Evolutionary conservation across 2,797 vertebrate genomes (phyloP).

Genomic region (Trichosurus vulpecula): DNA sequence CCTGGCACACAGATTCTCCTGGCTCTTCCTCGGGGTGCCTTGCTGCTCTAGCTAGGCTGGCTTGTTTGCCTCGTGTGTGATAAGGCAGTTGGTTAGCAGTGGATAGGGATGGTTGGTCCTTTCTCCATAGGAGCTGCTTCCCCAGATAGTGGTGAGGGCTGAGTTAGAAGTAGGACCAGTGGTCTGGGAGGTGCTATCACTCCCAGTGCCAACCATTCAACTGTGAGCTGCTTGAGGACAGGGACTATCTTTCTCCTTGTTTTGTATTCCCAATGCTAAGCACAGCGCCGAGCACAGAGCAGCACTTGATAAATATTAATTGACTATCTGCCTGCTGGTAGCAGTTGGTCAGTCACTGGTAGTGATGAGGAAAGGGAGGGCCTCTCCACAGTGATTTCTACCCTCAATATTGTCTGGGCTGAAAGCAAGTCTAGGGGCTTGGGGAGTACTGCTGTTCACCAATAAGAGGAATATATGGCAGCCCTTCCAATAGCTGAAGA

Average conservation of each 20-base stretch:
- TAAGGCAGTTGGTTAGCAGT: neutral
- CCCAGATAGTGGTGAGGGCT: neutral
- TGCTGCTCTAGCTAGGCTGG: too few relatives aligned
- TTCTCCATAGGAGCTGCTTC: neutral
- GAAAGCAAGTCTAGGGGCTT: neutral
- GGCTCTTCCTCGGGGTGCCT: too few relatives aligned
- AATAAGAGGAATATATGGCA: neutral
- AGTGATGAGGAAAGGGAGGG: too few relatives aligned
- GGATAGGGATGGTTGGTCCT: neutral
- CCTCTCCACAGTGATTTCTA: neutral
- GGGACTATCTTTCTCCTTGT: neutral
- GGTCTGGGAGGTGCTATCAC: neutral
- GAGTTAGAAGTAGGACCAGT: too few relatives aligned
- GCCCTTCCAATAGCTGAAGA: neutral
- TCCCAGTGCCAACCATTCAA: neutral
- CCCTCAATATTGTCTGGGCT: neutral
- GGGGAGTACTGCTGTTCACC: neutral
- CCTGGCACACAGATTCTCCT: too few relatives aligned
- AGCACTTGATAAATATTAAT: neutral
- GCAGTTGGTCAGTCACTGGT: neutral
- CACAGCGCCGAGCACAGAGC: neutral
- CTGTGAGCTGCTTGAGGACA: neutral
- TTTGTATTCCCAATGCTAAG: neutral
- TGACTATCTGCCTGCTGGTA: neutral
- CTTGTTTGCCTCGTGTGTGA: too few relatives aligned